Evolutionary conservation across 2,888 invertebrate genomes (phyloP), one percentile per base, ranked within the genome.

Genomic region (Noctuana brunneofusca): DNA sequence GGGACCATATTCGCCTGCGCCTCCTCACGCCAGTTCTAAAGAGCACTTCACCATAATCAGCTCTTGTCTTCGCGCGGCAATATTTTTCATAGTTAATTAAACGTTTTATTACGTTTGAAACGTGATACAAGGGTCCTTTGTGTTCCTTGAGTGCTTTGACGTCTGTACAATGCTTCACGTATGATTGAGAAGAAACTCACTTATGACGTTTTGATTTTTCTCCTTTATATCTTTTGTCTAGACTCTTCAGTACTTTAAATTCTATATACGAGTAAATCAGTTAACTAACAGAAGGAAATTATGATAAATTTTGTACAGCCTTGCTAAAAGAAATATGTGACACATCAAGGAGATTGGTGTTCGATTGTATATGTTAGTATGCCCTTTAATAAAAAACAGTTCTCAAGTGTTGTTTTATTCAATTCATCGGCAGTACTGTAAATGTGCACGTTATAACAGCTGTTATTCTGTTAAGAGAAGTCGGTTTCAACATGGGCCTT

Each of bases 41-140:
- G 56, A 56, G 43, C 56, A 71, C 71, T 74, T 72, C 57, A 72
- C 69, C 66, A 76, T 78, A 80, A 78, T 79, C 72, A 76, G 69
- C 75, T 71, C 74, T 75, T 74, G 76, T 74, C 75, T 78, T 80
- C 75, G 76, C 76, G 65, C 70, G 68, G 62, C 65, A 68, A 71
- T 71, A 72, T 69, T 72, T 68, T 73, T 70, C 67, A 72, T 69
- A 69, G 69, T 72, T 71, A 72, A 72, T 74, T 74, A 70, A 69
- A 70, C 68, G 68, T 71, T 71, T 70, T 69, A 70, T 71, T 70
- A 66, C 66, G 60, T 64, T 65, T 65, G 63, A 66, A 71, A 71
- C 54, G 59, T 55, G 69, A 69, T 68, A 66, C 64, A 66, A 67
- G 65, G 20, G 46, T 20, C 63, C 67, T 67, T 66, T 69, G 69